phyloP scores from a whole-genome alignment of 2,797 vertebrate species.

The Lagocephalus sceleratus region DNA sequence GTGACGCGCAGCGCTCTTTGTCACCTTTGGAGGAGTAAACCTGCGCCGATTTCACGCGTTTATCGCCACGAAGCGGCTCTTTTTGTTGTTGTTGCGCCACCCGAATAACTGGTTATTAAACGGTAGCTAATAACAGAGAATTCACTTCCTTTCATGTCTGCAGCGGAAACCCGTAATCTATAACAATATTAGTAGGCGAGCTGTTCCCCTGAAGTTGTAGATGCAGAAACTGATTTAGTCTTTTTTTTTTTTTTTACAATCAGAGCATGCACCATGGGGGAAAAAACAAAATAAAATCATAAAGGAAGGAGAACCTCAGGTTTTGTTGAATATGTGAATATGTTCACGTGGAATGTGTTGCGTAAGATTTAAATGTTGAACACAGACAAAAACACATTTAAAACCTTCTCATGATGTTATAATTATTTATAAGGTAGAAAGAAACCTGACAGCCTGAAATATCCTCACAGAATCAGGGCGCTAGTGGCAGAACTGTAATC shows the following conservation, averaged over 20 bases:
- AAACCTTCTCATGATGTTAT: too few species aligned
- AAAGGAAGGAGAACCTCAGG: too few species aligned
- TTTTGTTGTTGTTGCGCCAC: constrained; percentile 1
- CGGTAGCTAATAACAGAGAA: constrained; percentile 4
- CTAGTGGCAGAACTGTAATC: too few species aligned
- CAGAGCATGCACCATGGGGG: too few species aligned
- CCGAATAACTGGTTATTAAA: constrained; percentile 3
- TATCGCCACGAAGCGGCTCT: constrained; percentile 25
- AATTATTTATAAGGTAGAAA: too few species aligned
- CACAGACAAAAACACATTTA: too few species aligned
- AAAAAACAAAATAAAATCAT: too few species aligned
- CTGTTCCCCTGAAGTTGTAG: constrained; percentile 2
- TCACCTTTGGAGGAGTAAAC: constrained; percentile 9
- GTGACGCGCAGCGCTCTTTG: constrained; percentile 17
- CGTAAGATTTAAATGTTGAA: too few species aligned
- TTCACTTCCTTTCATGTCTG: constrained; percentile 6
- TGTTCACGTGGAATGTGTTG: neutral
- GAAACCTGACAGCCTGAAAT: too few species aligned
- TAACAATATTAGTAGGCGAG: neutral
- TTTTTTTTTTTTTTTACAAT: too few species aligned
- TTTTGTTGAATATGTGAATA: neutral
- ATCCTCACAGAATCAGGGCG: too few species aligned
- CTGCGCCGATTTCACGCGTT: constrained; percentile 32
- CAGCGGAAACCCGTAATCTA: neutral
- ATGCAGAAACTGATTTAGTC: neutral